Evolutionary conservation across 2,113 vertebrate genomes (phyloP), one percentile per base, ranked within the genome.

Genomic region (Ciconia boyciana): DNA sequence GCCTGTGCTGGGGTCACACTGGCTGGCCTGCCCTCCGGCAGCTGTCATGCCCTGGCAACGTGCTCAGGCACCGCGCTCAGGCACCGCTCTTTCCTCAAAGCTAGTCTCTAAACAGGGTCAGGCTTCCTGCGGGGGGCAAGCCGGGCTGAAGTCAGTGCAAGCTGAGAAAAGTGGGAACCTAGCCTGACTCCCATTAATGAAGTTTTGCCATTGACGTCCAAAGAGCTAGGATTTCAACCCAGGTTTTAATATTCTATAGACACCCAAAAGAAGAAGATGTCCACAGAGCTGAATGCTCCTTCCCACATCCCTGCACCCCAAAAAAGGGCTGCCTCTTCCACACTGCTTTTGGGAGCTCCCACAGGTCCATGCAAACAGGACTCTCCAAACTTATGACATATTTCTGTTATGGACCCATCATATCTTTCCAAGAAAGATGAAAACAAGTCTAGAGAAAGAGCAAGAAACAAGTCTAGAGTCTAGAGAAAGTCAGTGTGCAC

Each of bases 1-100:
- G 21, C 13, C 43, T 51, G 4, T 62, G 51, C 36, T 36, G 36
- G 46, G 11, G 36, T 65, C 41, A 62, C 26, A 32, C 69, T 0
- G 0, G 6, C 22, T 65, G 54, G 3, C 25, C 13, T 60, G 28
- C 9, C 13, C 32, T 58, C 5, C 0, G 3, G 22, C 49, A 69
- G 18, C 44, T 0, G 0, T 43, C 2, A 0, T 43, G 51, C 7
- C 28, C 48, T 31, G 29, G 20, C 9, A 34, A 7, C 1, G 0
- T 31, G 16, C 34, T 70, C 1, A 1, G 60, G 15, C 9, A 34
- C 8, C 1, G 0, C 26, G 16, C 34, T 70, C 1, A 1, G 60
- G 15, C 39, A 41, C 31, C 0, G 2, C 13, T 29, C 22, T 16
- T 66, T 62, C 57, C 43, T 66, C 51, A 66, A 24, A 62, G 13